These are phyloP conservation scores for Lamprologus ornatipinnis DNA, from an alignment of 2,113 vertebrate genomes.

Conservation along the genomic window DNA sequence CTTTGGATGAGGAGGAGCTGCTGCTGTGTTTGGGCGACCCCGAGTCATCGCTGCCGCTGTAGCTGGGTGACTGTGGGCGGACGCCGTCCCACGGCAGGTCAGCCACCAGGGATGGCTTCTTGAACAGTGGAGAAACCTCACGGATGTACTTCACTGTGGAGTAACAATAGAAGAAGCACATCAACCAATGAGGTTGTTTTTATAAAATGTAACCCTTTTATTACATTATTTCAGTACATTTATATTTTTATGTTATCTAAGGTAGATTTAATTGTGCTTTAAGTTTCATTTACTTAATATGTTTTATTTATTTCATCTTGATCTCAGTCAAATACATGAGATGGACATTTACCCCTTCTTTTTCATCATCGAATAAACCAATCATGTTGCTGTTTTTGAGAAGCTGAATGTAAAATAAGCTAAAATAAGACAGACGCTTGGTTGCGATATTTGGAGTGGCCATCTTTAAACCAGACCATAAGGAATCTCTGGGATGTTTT, in stretches of 20 bases:
- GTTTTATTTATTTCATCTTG: neutral
- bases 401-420: neutral
- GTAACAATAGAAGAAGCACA: neutral
- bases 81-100: constrained; percentile 89
- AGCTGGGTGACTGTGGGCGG: constrained; percentile 77
- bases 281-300: neutral
- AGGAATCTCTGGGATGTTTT: constrained; percentile 4
- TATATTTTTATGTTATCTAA: neutral
- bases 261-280: neutral
- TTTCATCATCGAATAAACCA: neutral
- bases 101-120: constrained; percentile 86
- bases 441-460: neutral
- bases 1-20: constrained; percentile 59
- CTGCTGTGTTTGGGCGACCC: constrained; percentile 81
- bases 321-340: neutral
- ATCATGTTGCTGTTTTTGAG: fast-evolving
- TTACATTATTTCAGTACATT: neutral
- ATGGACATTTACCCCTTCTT: neutral
- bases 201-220: neutral
- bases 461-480: neutral
- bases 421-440: fast-evolving
- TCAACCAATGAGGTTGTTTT: neutral
- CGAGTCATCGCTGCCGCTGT: constrained; percentile 84
- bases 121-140: constrained; percentile 92
- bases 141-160: constrained; percentile 88